A percentile compares a stretch with the other conserved stretches of the same genome.
Evolutionary conservation across 1,140 invertebrate genomes (phyloP).

Genomic region (Hetaerina americana): DNA sequence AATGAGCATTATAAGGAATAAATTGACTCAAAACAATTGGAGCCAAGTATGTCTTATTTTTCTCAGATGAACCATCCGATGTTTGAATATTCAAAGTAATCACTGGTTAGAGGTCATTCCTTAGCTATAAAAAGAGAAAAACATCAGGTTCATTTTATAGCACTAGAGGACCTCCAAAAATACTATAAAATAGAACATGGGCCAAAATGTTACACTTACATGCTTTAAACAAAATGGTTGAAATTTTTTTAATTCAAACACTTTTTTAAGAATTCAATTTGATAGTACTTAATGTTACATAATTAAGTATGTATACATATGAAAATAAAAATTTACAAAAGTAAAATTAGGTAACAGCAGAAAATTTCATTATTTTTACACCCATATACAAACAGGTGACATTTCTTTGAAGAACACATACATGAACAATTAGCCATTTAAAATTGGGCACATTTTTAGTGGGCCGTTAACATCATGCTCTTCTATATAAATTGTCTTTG

Average conservation of each 20-base stretch:
- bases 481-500: not conserved
- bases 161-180: not conserved
- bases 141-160: not conserved
- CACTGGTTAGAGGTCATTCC: not conserved
- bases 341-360: not conserved
- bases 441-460: not conserved
- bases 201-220: not conserved
- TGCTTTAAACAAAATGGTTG: not conserved
- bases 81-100: not conserved
- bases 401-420: not conserved
- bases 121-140: not conserved
- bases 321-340: conserved; percentile 1
- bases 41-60: not conserved
- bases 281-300: not conserved
- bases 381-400: not conserved
- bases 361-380: not conserved
- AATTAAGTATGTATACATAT: not conserved
- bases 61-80: not conserved
- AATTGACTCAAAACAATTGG: not conserved
- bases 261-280: not conserved
- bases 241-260: not conserved
- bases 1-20: not conserved
- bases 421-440: not conserved
- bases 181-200: not conserved
- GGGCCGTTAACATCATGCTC: not conserved